These are phyloP conservation scores for Triplophysa bombifrons DNA, from an alignment of 2,797 vertebrate genomes.

Conservation along the genomic window DNA sequence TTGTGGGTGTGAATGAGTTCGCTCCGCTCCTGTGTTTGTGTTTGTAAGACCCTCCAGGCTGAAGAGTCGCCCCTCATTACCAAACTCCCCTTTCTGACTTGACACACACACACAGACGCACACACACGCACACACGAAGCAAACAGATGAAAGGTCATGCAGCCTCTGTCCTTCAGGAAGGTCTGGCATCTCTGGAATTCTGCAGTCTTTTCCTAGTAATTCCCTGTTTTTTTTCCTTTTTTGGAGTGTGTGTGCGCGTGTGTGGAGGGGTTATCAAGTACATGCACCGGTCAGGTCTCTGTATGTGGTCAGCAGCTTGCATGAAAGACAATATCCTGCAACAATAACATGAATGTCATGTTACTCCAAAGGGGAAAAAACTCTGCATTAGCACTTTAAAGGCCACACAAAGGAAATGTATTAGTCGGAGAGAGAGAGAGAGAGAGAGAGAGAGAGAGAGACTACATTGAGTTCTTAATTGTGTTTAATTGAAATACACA, in stretches of 20 bases:
- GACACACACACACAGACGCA: conserved; percentile 17
- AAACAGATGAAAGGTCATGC: conserved; percentile 42
- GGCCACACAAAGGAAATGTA: neutral
- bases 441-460: neutral
- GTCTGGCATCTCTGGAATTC: conserved; percentile 54
- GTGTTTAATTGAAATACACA: neutral
- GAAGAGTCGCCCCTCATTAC: conserved; percentile 26
- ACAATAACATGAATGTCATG: neutral
- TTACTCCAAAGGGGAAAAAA: conserved; percentile 4
- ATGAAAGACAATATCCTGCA: conserved; percentile 30
- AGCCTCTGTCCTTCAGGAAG: conserved; percentile 45
- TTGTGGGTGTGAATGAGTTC: conserved; percentile 19
- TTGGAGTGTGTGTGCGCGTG: conserved; percentile 27
- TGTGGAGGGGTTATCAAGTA: conserved; percentile 37
- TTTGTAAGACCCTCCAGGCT: conserved; percentile 2
- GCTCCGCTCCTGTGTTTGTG: conserved; percentile 12
- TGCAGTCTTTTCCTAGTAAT: conserved; percentile 48
- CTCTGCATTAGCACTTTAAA: conserved; percentile 11
- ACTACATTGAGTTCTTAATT: neutral
- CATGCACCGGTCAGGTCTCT: conserved; percentile 15
- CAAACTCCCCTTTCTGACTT: neutral
- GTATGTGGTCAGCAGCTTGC: conserved; percentile 37
- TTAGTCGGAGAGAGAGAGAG: neutral
- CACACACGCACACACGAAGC: conserved; percentile 9
- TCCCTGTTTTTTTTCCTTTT: conserved; percentile 39